These are phyloP conservation scores for Nasua narica DNA, from an alignment of 2,797 vertebrate species.

Conservation along the genomic window DNA sequence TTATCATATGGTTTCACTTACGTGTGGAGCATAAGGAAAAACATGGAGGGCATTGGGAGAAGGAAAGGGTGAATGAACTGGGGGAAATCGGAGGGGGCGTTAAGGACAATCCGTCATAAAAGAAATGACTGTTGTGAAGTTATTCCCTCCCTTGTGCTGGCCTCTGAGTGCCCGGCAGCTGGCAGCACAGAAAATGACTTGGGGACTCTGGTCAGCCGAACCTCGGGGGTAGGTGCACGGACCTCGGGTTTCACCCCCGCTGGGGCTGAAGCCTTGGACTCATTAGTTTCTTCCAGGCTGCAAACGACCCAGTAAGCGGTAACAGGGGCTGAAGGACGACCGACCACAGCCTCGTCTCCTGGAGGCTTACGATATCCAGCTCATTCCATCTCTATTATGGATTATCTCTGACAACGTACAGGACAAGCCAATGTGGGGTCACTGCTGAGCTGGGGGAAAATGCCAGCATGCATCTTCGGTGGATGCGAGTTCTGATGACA, in stretches of 20 bases:
- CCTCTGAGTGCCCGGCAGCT: accelerated
- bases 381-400: accelerated
- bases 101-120: background rate
- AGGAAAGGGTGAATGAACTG: no score
- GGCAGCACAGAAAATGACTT: background rate
- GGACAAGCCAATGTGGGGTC: accelerated
- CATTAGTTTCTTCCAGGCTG: accelerated
- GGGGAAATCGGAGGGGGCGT: no score
- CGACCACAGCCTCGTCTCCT: no score
- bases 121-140: no score
- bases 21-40: no score
- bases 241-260: accelerated
- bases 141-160: background rate
- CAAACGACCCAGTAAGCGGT: accelerated
- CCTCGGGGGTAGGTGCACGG: accelerated
- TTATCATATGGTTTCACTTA: no score
- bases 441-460: background rate
- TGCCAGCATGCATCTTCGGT: accelerated
- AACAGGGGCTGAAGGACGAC: background rate
- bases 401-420: accelerated
- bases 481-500: background rate
- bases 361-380: background rate
- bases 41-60: no score
- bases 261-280: accelerated
- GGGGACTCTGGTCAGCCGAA: no score